A percentile compares a stretch with the other conserved stretches of the same genome.
These are phyloP conservation scores for Heliconius sara DNA, from an alignment of 2,888 invertebrate genomes.

Conservation along the genomic window DNA sequence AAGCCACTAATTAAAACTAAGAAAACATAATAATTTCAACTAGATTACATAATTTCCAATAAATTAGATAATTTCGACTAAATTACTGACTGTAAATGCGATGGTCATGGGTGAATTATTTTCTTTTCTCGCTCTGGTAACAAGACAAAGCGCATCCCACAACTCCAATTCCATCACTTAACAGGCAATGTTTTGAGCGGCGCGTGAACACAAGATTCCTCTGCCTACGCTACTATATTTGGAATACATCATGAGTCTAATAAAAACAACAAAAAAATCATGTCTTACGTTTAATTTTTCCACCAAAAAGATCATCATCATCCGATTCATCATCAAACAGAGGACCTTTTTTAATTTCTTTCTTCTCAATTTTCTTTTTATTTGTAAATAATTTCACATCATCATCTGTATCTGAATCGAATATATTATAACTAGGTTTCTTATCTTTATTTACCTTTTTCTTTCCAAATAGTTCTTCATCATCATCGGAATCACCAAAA, in stretches of 20 bases:
- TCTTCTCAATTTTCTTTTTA: constrained; percentile 49
- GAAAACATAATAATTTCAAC: background rate
- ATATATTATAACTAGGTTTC: constrained; percentile 51
- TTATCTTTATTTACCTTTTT: constrained; percentile 49
- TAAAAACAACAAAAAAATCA: background rate
- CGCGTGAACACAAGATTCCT: background rate
- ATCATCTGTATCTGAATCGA: constrained; percentile 71
- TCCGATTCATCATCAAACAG: constrained; percentile 73
- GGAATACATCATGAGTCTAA: no score
- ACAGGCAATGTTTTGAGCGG: background rate
- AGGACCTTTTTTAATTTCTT: constrained; percentile 54
- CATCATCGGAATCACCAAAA: constrained; percentile 67
- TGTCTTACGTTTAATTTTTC: constrained; percentile 59
- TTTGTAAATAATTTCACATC: constrained; percentile 68
- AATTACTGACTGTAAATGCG: no score
- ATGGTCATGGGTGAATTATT: no score
- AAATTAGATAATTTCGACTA: background rate
- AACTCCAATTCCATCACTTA: background rate
- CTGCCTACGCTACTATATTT: background rate
- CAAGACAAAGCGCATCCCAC: background rate
- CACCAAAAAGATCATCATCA: constrained; percentile 66
- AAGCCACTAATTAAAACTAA: background rate
- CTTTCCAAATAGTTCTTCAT: constrained; percentile 62
- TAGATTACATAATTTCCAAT: background rate
- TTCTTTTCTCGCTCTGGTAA: background rate